Base-by-base conservation (phyloP, 2,113 vertebrate genomes). In the Actenoides hombroni region DNA sequence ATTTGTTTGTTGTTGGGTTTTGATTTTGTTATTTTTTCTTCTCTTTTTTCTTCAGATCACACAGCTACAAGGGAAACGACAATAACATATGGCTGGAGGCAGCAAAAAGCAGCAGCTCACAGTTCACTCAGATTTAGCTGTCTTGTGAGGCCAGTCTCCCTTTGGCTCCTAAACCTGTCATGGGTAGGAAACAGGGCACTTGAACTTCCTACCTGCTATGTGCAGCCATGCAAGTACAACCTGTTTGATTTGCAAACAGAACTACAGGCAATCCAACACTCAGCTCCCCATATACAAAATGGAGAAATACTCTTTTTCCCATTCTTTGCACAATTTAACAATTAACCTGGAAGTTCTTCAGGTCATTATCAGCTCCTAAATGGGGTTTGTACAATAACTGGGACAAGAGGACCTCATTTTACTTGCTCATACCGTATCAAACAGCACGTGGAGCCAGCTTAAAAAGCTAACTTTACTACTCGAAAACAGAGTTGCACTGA, bases 81-180 rank as follows among this genome's bases (percentile, higher is more conserved):
- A 70, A 11, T 6, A 69, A 31, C n/a, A 15, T 28, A 13, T 4
- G 20, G 16, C 49, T 64, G 65, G 54, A 82, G 39, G 9, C 21
- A 20, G 19, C 23, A 51, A 42, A 83, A 68, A 78, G 53, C 46
- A 71, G 53, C 28, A 85, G 54, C 75, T 82, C 53, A 10, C 25
- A 21, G 24, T 31, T 71, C 11, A 13, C 8, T 67, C 63, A 46
- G 42, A 37, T 91, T 88, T 42, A 63, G 16, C 65, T 68, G 37
- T 29, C 21, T 10, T 1, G 0, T 17, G 8, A 88, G 16, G 37
- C n/a, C 26, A 31, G 14, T 0, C 4, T 39, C 9, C 19, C 37
- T 59, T 63, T 20, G 26, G 19, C 15, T 59, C 17, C 54, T 42
- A 35, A 67, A 12, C 29, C 44, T n/a, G 17, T 73, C 65, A 54